Conservation (phyloP, 1,140 invertebrate species). For the Aphis gossypii region DNA sequence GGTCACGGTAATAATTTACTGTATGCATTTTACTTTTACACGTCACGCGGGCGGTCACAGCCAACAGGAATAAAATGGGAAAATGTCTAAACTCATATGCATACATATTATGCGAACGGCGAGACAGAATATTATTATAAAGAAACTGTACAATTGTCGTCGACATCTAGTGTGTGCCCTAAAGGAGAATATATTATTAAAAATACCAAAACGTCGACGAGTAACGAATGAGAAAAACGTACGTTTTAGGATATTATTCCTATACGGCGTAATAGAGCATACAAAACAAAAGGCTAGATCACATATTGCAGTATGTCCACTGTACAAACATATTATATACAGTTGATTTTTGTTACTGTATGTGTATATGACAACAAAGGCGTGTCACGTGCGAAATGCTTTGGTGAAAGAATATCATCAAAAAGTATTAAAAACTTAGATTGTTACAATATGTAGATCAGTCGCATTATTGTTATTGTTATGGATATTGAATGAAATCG, state of each 20-base stretch:
- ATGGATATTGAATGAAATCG: neutral
- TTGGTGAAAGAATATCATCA: neutral
- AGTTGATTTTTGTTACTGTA: neutral
- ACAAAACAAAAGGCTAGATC: neutral
- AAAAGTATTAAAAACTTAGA: neutral
- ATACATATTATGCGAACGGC: neutral
- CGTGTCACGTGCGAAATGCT: neutral
- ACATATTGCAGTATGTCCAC: neutral
- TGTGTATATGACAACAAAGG: neutral
- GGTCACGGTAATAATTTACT: neutral
- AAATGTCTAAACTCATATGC: slow-evolving; percentile 1
- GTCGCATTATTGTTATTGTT: neutral
- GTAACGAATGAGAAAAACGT: slow-evolving; percentile 8
- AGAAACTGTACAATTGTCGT: neutral
- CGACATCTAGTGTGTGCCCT: neutral
- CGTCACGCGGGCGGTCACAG: neutral
- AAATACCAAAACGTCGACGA: neutral
- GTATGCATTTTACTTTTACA: neutral
- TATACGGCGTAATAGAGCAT: neutral
- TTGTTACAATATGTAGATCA: neutral
- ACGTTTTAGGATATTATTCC: slow-evolving; percentile 4
- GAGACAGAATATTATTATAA: neutral
- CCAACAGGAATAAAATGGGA: neutral
- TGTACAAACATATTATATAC: neutral
- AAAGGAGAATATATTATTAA: neutral